phyloP scores from a whole-genome alignment of 2,797 vertebrate genomes.

The Mionectes olivaceus region DNA sequence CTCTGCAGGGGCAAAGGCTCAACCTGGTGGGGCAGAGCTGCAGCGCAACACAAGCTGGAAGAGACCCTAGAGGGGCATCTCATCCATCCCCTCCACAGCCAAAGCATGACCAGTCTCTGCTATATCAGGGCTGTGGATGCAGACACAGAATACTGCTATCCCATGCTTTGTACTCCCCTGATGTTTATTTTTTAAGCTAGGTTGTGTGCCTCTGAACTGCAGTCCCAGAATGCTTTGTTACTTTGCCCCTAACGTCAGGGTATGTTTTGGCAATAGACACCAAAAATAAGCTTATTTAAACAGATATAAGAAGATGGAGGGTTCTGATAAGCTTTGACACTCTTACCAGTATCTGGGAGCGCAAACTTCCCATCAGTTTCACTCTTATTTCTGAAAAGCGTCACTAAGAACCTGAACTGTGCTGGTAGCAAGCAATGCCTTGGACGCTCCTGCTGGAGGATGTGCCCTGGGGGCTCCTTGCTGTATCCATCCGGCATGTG shows the following conservation, averaged over 20 bases:
- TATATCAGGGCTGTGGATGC: background rate
- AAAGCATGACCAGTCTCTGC: background rate
- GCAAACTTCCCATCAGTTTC: background rate
- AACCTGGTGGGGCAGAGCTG: background rate
- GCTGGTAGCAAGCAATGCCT: background rate
- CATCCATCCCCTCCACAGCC: background rate
- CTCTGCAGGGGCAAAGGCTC: background rate
- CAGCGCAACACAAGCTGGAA: background rate
- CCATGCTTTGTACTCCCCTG: background rate
- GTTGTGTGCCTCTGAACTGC: background rate
- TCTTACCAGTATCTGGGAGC: background rate
- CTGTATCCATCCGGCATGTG: rapidly evolving
- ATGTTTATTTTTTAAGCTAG: background rate
- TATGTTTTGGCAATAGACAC: background rate
- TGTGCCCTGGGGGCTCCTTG: background rate
- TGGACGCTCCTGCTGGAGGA: background rate
- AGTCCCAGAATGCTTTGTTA: background rate
- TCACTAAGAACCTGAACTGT: background rate
- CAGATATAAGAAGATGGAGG: background rate
- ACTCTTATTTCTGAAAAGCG: background rate
- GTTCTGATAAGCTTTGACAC: background rate
- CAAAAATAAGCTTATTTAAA: background rate
- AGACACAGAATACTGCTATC: background rate
- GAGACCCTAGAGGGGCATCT: background rate
- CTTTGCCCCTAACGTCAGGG: background rate